These are phyloP conservation scores for Drosophila pseudotakahashii DNA, from an alignment of 2,888 invertebrate genomes.

Conservation along the genomic window DNA sequence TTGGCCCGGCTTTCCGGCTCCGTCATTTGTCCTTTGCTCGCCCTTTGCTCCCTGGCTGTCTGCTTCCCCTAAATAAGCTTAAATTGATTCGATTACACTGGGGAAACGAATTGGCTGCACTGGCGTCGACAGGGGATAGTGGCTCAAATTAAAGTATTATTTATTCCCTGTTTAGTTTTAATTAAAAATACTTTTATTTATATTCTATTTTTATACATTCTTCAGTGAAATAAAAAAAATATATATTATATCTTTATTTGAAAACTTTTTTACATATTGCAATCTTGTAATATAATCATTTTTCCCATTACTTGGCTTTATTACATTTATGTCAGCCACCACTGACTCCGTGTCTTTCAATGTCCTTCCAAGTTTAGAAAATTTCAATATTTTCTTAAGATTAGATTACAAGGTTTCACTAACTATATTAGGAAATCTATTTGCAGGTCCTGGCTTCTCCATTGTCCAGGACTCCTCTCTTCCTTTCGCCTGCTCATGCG, in stretches of 20 bases:
- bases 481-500: constrained; percentile 39
- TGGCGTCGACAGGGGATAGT: not conserved
- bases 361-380: constrained; percentile 4
- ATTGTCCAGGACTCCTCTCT: constrained; percentile 11
- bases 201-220: no score
- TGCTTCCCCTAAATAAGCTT: constrained; percentile 18
- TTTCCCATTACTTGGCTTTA: constrained; percentile 7
- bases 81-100: constrained; percentile 66
- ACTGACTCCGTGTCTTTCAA: not conserved
- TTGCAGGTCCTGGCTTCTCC: constrained; percentile 13
- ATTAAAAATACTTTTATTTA: no score
- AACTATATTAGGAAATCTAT: constrained; percentile 4
- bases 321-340: not conserved
- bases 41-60: constrained; percentile 51
- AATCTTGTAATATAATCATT: not conserved
- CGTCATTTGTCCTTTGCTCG: constrained; percentile 62
- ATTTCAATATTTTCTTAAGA: constrained; percentile 16
- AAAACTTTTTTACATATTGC: not conserved
- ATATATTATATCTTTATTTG: no score
- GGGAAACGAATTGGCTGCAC: constrained; percentile 4
- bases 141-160: not conserved
- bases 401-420: constrained; percentile 14
- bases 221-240: no score
- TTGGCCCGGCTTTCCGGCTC: constrained; percentile 16
- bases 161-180: no score